Evolutionary conservation across 2,797 vertebrate genomes (phyloP), one percentile per base, ranked within the genome.

Genomic region (Tokudaia tokunoshimensis): DNA sequence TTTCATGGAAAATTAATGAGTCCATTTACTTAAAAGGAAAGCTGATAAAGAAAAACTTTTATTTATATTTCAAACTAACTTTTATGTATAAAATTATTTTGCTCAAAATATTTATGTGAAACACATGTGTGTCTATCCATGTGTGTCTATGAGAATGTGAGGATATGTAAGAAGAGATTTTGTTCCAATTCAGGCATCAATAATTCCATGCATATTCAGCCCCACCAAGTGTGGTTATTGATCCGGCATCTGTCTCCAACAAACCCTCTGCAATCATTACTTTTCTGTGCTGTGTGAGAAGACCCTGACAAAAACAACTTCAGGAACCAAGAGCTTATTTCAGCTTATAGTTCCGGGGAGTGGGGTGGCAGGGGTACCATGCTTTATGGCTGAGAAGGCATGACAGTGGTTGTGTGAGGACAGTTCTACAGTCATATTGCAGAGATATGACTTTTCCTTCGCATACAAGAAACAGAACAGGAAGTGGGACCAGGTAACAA

Each of bases 101-200:
- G 55, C 26, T 47, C 61, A 92, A 97, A 84, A 72, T 67, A 31
- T 47, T 92, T 67, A 4, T 47, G 37, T 84, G 13, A 93, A 94
- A 92, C 47, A 2, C 82, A 37, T 79, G 17, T 81, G 0, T 78
- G 7, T 59, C 65, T 14, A n/a, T 67, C 17, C 41, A 34, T 3
- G 29, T 34, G 1, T 93, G 14, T 91, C 59, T 50, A 11, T 86
- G 17, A 95, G 65, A 92, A 34, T 2, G 5, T 31, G 57, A 78
- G 92, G 76, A 29, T 6, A 24, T 26, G 6, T 87, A 91, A n/a
- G 50, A 92, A 87, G 17, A 47, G 19, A 57, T 3, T 94, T 70
- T 85, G 37, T 76, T 81, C 11, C 9, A 91, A 8, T 6, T 72
- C 65, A 37, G 84, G 14, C 34, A 52, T n/a, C 44, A 29, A 1